Conservation (phyloP, 2,113 vertebrate genomes). For the Haemorhous mexicanus region DNA sequence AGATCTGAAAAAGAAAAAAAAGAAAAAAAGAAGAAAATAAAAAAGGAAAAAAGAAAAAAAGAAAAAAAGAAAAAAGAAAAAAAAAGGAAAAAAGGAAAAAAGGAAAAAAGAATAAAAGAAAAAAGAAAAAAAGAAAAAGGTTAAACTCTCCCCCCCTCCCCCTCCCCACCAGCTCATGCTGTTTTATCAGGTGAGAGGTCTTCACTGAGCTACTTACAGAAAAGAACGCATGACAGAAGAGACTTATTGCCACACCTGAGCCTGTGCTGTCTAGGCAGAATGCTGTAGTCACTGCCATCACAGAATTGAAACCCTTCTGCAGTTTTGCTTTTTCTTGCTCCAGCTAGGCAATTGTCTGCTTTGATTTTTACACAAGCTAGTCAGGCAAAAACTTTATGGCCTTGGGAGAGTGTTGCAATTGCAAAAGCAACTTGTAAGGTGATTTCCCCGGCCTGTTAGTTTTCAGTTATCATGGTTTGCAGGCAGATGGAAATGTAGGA, state of each 20-base stretch:
- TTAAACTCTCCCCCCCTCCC: no score
- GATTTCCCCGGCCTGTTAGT: not conserved
- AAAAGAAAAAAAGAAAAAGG: not conserved
- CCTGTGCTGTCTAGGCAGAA: not conserved
- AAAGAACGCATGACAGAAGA: not conserved
- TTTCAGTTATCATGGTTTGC: not conserved
- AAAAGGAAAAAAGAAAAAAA: fast-evolving
- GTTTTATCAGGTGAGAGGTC: not conserved
- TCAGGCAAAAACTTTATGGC: not conserved
- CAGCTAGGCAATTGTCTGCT: not conserved
- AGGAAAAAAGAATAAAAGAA: no score
- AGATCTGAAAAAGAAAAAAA: not conserved
- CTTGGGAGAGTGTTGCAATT: not conserved
- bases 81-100: fast-evolving
- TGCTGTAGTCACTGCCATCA: not conserved
- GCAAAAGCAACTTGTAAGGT: not conserved
- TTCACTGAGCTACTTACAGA: not conserved
- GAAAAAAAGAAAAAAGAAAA: fast-evolving
- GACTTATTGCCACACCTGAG: not conserved
- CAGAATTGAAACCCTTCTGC: not conserved
- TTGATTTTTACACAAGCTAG: not conserved
- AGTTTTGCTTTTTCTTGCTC: not conserved
- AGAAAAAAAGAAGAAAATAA: fast-evolving
- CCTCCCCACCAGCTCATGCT: fast-evolving
- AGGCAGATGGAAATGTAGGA: not conserved